A percentile compares a stretch with the other conserved stretches of the same genome.
These are phyloP conservation scores for Chamaea fasciata DNA, from an alignment of 2,113 vertebrate genomes.

Conservation along the genomic window DNA sequence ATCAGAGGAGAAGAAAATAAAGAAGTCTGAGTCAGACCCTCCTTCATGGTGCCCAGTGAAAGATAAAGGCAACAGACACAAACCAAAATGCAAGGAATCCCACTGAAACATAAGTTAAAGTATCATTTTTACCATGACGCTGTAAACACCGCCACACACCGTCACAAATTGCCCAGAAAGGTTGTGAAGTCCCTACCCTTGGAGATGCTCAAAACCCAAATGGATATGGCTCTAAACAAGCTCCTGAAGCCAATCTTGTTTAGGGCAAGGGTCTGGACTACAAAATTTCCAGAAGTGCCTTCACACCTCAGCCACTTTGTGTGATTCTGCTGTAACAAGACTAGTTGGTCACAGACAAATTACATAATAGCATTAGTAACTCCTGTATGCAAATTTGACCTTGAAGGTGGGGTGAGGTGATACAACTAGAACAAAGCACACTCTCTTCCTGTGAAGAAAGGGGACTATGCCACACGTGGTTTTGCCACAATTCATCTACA, in stretches of 20 bases:
- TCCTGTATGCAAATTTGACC: background rate
- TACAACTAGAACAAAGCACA: background rate
- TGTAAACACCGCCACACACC: background rate
- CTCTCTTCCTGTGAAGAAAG: background rate
- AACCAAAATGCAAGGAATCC: background rate
- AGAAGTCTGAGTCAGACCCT: background rate
- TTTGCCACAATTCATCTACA: background rate
- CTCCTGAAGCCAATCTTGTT: background rate
- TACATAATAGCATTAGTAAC: background rate
- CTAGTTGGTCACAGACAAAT: background rate
- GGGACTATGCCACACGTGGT: accelerated
- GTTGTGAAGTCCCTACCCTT: background rate
- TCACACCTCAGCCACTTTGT: background rate
- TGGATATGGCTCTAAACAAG: background rate
- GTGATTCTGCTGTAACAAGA: background rate
- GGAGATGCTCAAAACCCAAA: background rate
- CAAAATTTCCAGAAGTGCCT: background rate
- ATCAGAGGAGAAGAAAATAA: background rate
- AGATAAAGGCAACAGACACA: background rate
- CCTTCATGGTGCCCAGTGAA: background rate
- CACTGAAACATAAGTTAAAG: background rate
- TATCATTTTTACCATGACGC: background rate
- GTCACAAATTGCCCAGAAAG: background rate
- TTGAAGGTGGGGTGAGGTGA: background rate
- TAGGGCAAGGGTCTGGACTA: background rate